Evolutionary conservation across 2,888 invertebrate species (phyloP), one percentile per base, ranked within the genome.

Genomic region (Kryphioiulus occultus): DNA sequence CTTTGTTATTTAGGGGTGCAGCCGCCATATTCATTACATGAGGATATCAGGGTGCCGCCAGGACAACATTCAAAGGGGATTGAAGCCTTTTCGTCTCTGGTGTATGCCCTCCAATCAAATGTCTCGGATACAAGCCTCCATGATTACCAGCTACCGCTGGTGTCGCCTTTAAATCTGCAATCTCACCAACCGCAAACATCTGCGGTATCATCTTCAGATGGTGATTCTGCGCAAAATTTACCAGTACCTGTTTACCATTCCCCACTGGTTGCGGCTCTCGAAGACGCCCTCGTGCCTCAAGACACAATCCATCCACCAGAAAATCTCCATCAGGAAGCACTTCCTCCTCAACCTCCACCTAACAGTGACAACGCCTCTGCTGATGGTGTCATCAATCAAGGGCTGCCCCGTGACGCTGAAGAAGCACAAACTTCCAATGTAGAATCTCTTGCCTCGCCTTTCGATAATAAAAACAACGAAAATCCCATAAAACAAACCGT

Each of bases 81-180:
- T 44, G 44, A 44, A 42, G 39, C 44, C 39, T 85, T 85, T 42
- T 85, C 85, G n/a, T 85, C 85, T 85, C 44, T 85, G 44, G 85
- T 85, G 7, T 44, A 85, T n/a, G 85, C 85, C 85, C 35, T 85
- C 26, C 85, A 22, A 42, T 39, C 85, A 85, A 85, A 85, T 19
- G 42, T 44, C 26, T 42, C 85, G 39, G 85, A 85, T 85, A 2
- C 44, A 22, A 85, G 5, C 42, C 44, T 44, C 1, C 39, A 85
- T 42, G 26, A 39, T 85, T 39, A 12, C 26, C 85, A 26, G n/a
- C 22, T 44, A n/a, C 85, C 39, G 35, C 44, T 26, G 15, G 78
- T 78, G 78, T 30, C 78, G 78, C 78, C 78, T 30, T 30, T 78
- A 30, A 78, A 78, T 7, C 2, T 85, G 26, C 85, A 39, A 26